Evolutionary conservation across 2,113 vertebrate species (phyloP), one percentile per base, ranked within the genome.

Genomic region (Hippopotamus amphibius): DNA sequence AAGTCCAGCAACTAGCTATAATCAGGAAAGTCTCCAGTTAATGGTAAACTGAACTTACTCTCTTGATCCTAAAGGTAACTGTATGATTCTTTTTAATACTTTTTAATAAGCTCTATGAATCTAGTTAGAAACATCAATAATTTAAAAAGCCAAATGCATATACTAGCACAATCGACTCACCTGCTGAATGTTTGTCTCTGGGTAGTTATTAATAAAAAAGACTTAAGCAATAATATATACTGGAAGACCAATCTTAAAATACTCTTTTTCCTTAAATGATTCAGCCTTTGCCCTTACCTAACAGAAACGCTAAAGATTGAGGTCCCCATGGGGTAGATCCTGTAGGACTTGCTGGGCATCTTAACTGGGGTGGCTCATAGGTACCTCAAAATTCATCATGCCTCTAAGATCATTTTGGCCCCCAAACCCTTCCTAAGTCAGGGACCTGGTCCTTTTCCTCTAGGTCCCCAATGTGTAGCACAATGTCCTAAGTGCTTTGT

Each of bases 81-180:
- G 14, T 50, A 26, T 55, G 50, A 37, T 30, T 7, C 22, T 59
- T 83, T 88, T 41, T 50, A 74, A 37, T 66, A 88, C 41, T 71
- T 81, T 82, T 83, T 22, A 86, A 50, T 50, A 88, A 82, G 59
- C 26, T 59, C 37, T 41, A 71, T 71, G 7, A 71, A 63, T 63
- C 43, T 63, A 85, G n/a, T 85, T 79, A 85, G 69, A 82, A 89
- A 90, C 30, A 65, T 15, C 24, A 89, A 33, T 59, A 89, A 83
- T 89, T 91, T 21, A 26, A 85, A 61, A 93, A 89, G 79, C 8
- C 19, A 69, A 88, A 93, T 55, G 53, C 77, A 71, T 61, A 93
- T 41, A 84, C 1, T 85, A 24, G 71, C n/a, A 63, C 68, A 83
- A 96, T 37, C 3, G 10, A 82, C 15, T 71, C 22, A 71, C 30